Base-by-base conservation (phyloP, 1,140 invertebrate genomes). In the Glomeris maerens region DNA sequence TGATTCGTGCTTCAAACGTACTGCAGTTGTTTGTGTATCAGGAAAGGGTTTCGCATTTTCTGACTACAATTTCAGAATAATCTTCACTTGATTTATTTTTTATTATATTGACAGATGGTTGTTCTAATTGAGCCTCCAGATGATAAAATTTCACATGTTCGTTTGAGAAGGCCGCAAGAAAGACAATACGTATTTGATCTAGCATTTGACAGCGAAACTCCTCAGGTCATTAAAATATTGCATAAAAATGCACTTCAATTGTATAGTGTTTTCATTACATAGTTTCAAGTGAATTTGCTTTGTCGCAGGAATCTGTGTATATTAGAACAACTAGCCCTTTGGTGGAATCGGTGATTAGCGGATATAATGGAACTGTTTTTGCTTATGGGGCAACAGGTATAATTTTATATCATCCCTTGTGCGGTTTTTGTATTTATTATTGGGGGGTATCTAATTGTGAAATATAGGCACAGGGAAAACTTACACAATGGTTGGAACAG, bases 311-410 rank as follows among this genome's bases (percentile, higher is more conserved):
- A 60, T 77, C 84, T 52, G 85, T 95, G 2, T 95, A 94, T 66
- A 77, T 80, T 49, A 75, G 64, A n/a, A 76, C 75, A 14, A 72
- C 73, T 14, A 71, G 69, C 57, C 59, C 60, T 28, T 60, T 78
- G 1, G 68, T 78, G 5, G 78, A 87, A 75, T 70, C 66, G 56
- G 72, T 77, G 26, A 63, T 76, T 22, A 62, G 65, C 31, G 75
- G 75, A 0, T 76, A 67, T 52, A 86, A 84, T 57, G 91, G 85
- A 0, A 93, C 91, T 0, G 88, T 96, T 0, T 96, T 97, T 68
- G 92, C 92, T 1, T 97, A 97, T 64, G 92, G 89, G n/a, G 84
- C 89, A 0, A 94, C 90, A 17, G 75, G 74, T 72, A 65, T 5
- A 21, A 5, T 5, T 5, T 42, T 5, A 5, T 10, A 42, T 5